phyloP scores from a whole-genome alignment of 1,140 invertebrate genomes.

The Euschistus heros region DNA sequence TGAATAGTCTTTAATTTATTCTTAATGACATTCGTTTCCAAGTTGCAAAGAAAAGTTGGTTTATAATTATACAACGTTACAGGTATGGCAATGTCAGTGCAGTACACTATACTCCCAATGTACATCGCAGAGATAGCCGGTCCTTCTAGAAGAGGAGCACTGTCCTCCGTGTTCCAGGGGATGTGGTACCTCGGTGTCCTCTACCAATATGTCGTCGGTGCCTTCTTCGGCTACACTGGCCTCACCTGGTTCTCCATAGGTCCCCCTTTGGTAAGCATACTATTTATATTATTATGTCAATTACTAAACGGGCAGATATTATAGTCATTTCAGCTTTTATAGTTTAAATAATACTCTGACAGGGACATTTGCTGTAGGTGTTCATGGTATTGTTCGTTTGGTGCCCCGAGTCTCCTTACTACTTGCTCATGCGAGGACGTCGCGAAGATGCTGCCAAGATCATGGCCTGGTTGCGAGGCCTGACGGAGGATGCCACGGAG shows the following conservation, averaged over 20 bases:
- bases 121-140: constrained; percentile 71
- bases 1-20: too few relatives aligned
- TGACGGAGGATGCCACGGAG: constrained; percentile 12
- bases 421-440: constrained; percentile 47
- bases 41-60: too few relatives aligned
- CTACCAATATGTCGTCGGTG: constrained; percentile 61
- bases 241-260: constrained; percentile 52
- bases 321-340: background rate
- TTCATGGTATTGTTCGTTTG: constrained; percentile 56
- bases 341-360: background rate
- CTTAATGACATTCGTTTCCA: too few relatives aligned
- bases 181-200: constrained; percentile 67
- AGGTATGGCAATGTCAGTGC: constrained; percentile 59
- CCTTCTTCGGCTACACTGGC: constrained; percentile 52
- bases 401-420: constrained; percentile 76
- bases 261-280: constrained; percentile 40
- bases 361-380: constrained; percentile 28
- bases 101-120: constrained; percentile 67
- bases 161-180: constrained; percentile 68
- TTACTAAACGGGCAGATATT: background rate
- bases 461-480: constrained; percentile 52
- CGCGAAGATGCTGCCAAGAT: constrained; percentile 49
- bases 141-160: constrained; percentile 32
- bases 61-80: too few relatives aligned
- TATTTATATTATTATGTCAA: background rate